Evolutionary conservation across 23 tunicate species (phyloP), one percentile per base, ranked within the genome.

Genomic region (Styela clava): DNA sequence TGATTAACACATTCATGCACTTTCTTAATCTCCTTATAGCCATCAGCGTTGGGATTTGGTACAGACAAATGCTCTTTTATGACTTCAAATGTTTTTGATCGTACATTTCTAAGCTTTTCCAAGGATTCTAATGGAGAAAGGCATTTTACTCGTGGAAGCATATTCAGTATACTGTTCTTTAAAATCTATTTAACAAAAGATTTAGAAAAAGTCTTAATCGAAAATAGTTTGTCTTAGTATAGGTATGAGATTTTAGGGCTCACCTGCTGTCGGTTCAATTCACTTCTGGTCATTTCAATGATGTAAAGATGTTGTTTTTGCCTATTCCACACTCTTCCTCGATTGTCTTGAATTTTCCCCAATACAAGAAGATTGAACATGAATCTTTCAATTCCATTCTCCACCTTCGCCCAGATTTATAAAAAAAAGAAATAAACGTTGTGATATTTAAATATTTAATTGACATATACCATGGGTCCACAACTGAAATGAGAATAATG

Each of bases 131-230:
- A n/a, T 2, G 95, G 95, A 5, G 95, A 76, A 32, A 74, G 35
- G 61, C 95, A 89, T 16, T 37, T 67, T 7, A 85, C 79, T 2
- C 34, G 22, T 62, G 95, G 95, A 30, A 89, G 86, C 73, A 89
- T 32, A 23, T 20, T 35, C 21, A 89, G 80, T 9, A 89, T 76
- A 26, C 36, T 61, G 1, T 33, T 31, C 35, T 30, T 26, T n/a
- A 16, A 19, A 3, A 72, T 22, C 71, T 65, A 16, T 44, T 44
- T 44, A 44, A 44, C 56, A 44, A 44, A n/a, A 44, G 56, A 44
- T 44, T n/a, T n/a, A n/a, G n/a, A n/a, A n/a, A n/a, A n/a, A n/a
- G n/a, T n/a, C n/a, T n/a, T n/a, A n/a, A n/a, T n/a, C n/a, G n/a
- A n/a, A n/a, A n/a, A n/a, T n/a, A n/a, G n/a, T n/a, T n/a, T n/a